Evolutionary conservation across 2,888 invertebrate species (phyloP).

Genomic region (Troglohyphantes excavatus): DNA sequence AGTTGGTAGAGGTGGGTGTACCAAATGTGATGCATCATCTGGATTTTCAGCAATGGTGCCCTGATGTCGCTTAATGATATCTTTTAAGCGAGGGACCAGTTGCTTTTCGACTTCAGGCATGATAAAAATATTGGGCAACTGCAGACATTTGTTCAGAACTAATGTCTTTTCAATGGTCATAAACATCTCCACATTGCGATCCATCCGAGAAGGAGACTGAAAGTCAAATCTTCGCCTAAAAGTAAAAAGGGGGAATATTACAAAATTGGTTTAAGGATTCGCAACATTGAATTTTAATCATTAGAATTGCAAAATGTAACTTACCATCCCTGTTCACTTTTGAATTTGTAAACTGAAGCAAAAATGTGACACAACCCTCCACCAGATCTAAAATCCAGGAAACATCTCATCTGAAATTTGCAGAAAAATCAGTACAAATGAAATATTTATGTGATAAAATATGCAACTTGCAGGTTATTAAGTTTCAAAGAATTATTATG

Average conservation of each 20-base stretch:
- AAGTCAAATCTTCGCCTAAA: slow-evolving; percentile 82
- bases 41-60: slow-evolving; percentile 90
- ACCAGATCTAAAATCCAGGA: slow-evolving; percentile 96
- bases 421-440: no score
- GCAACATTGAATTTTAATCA: no score
- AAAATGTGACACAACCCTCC: slow-evolving; percentile 96
- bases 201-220: slow-evolving; percentile 93
- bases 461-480: no score
- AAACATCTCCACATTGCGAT: slow-evolving; percentile 96
- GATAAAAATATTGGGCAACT: slow-evolving; percentile 90
- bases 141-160: slow-evolving; percentile 90
- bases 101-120: slow-evolving; percentile 90
- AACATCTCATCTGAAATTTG: slow-evolving; percentile 91
- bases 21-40: slow-evolving; percentile 95
- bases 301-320: background rate
- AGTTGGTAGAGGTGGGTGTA: slow-evolving; percentile 87
- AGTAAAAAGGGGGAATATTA: background rate
- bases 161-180: slow-evolving; percentile 93
- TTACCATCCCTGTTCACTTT: slow-evolving; percentile 95
- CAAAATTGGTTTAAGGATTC: background rate
- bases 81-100: slow-evolving; percentile 88
- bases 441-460: no score
- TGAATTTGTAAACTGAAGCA: slow-evolving; percentile 96
- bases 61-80: slow-evolving; percentile 93
- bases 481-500: no score